Base-by-base conservation (phyloP, 2,113 vertebrate species). In the Embiotoca jacksoni region DNA sequence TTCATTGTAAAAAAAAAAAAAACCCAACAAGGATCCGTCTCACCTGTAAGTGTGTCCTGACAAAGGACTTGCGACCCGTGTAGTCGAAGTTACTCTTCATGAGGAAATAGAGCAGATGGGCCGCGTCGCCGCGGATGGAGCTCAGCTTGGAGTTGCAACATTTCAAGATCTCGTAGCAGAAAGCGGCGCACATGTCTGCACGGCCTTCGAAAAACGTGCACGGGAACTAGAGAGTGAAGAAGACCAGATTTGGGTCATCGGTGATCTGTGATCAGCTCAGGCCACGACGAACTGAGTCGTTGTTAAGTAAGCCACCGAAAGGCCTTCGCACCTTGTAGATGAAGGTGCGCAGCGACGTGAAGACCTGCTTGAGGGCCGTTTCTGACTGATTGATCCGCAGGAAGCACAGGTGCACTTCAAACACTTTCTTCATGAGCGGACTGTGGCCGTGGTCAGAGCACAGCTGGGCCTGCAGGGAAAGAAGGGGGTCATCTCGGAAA, bases 81-180 rank as follows among this genome's bases (percentile, higher is more conserved):
- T 98, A 99, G 91, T 99, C 98, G n/a, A 99, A 99, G 91, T 99
- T 99, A 93, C 97, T 99, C 86, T 97, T 96, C 98, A 99, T 99
- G 75, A 99, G 95, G 88, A 99, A 99, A 86, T 99, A 99, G 9
- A 99, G 96, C 61, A 99, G 95, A 59, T 98, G 97, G 0, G 98
- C 98, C 3, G 98, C 97, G 14, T 99, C 98, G 0, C 94, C 96
- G 47, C 98, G 94, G 80, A 99, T 98, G 83, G 96, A 97, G 92
- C 98, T 97, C 83, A 99, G 94, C 81, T 99, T 99, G 89, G 97
- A 98, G 93, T 99, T 99, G 53, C 98, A 99, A 63, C 96, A 99
- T 88, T 99, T 99, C 65, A 99, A 93, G 71, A 97, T 97, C 95
- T 99, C 98, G 1, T 98, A 99, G 93, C 98, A 99, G 84, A 99